These are phyloP conservation scores for Onychomys leucogaster DNA, from an alignment of 2,797 vertebrate species.

Conservation along the genomic window DNA sequence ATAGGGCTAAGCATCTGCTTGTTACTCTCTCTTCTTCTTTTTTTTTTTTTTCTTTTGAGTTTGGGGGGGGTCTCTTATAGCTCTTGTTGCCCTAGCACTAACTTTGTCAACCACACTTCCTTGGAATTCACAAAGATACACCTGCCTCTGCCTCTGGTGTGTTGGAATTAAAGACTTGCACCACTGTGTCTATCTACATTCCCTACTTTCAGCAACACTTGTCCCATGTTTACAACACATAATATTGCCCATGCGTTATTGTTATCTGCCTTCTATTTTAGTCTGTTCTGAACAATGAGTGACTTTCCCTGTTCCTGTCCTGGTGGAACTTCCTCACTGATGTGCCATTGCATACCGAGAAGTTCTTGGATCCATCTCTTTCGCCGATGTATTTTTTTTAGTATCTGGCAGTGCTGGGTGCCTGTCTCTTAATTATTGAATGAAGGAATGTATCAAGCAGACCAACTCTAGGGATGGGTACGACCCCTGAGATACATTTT, in stretches of 20 bases:
- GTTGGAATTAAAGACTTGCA: neutral
- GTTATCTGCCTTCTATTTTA: neutral
- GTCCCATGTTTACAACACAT: neutral
- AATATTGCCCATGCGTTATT: neutral
- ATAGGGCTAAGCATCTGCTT: neutral
- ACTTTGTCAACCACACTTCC: neutral
- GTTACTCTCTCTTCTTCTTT: fast-evolving
- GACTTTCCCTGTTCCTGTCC: neutral
- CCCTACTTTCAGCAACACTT: neutral
- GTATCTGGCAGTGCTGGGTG: no score
- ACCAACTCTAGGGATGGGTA: neutral
- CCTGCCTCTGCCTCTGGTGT: neutral
- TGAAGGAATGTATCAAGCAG: neutral
- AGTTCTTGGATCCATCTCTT: neutral
- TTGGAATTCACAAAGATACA: neutral
- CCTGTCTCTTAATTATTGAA: neutral
- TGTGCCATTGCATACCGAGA: neutral
- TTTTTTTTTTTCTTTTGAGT: neutral
- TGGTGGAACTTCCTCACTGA: neutral
- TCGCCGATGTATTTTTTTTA: neutral
- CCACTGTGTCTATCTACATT: neutral
- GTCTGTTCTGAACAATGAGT: neutral
- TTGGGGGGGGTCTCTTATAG: no score
- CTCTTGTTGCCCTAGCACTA: neutral
- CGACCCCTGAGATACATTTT: neutral